Conservation (phyloP, 1,140 invertebrate species). For the Scylla paramamosain region DNA sequence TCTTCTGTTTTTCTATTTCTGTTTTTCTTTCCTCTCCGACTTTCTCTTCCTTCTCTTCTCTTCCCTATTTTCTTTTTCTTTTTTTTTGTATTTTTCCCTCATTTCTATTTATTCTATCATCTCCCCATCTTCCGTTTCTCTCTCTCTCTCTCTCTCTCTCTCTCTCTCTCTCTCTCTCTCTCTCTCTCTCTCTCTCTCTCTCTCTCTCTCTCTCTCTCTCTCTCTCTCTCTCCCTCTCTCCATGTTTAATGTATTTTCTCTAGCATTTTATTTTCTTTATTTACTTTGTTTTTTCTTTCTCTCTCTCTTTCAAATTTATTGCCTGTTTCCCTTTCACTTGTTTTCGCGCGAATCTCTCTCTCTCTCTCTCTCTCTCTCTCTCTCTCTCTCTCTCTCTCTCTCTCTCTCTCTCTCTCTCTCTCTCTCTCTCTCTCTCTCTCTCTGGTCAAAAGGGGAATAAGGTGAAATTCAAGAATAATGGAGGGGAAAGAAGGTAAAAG, state of each 20-base stretch:
- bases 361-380: not conserved
- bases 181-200: constrained; percentile 43
- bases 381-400: too few species aligned
- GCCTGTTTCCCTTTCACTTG: too few species aligned
- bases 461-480: too few species aligned
- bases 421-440: too few species aligned
- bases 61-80: not conserved
- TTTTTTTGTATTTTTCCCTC: not conserved
- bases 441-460: too few species aligned
- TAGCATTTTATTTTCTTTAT: not conserved
- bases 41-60: not conserved
- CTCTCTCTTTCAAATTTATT: not conserved
- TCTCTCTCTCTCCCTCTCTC: not conserved
- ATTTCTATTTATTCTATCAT: not conserved
- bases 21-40: not conserved
- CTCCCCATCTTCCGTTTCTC: too few species aligned
- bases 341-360: not conserved
- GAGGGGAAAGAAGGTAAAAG: not conserved
- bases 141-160: too few species aligned
- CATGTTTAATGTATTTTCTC: not conserved
- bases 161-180: constrained; percentile 36
- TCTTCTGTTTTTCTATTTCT: not conserved
- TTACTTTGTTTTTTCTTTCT: not conserved
- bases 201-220: constrained; percentile 43
- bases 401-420: too few species aligned